These are phyloP conservation scores for Semotilus atromaculatus DNA, from an alignment of 2,797 vertebrate genomes.

Conservation along the genomic window DNA sequence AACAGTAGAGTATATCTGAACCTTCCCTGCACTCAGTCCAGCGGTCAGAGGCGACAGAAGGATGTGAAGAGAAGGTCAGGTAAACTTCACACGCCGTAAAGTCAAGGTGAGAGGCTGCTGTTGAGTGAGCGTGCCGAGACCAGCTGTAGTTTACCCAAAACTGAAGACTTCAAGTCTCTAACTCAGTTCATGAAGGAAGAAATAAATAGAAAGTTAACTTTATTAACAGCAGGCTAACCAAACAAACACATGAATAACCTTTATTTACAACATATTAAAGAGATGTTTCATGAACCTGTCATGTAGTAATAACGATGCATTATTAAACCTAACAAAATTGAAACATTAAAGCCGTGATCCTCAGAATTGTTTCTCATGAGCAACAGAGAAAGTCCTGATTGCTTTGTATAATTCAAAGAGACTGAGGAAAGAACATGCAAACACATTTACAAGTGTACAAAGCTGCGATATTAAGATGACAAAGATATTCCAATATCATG, in stretches of 20 bases:
- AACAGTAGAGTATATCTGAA: neutral
- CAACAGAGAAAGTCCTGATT: neutral
- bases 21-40: neutral
- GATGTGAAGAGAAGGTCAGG: slow-evolving; percentile 35
- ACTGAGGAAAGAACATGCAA: neutral
- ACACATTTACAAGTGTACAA: neutral
- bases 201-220: neutral
- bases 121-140: neutral
- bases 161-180: neutral
- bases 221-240: neutral
- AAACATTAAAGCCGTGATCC: neutral
- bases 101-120: slow-evolving; percentile 26
- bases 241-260: neutral
- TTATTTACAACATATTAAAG: neutral
- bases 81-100: slow-evolving; percentile 26
- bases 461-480: neutral
- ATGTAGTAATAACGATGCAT: neutral
- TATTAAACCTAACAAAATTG: neutral
- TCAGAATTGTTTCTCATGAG: neutral
- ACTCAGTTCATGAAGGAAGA: neutral
- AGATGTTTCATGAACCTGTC: neutral
- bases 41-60: slow-evolving; percentile 17
- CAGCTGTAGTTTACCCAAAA: neutral
- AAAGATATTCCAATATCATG: neutral
- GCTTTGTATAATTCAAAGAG: neutral